These are phyloP conservation scores for Odocoileus virginianus DNA, from an alignment of 2,113 vertebrate species.

Conservation along the genomic window DNA sequence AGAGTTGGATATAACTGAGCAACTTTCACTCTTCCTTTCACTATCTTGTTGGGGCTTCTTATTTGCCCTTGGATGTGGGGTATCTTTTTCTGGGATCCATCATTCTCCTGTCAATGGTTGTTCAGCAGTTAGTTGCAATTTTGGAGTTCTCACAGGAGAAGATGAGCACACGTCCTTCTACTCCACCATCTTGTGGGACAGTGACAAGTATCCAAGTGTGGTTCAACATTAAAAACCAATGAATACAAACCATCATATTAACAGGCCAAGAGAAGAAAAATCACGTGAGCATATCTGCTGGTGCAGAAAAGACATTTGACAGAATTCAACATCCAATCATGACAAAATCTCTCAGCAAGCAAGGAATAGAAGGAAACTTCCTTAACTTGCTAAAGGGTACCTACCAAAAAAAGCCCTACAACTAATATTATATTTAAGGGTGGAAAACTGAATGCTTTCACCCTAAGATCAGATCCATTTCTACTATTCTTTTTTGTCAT, in stretches of 20 bases:
- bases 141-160: neutral
- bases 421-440: neutral
- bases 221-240: neutral
- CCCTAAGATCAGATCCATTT: neutral
- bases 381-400: neutral
- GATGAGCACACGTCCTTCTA: neutral
- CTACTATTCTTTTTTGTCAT: neutral
- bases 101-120: neutral
- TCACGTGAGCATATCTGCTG: neutral
- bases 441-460: neutral
- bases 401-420: neutral
- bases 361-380: neutral
- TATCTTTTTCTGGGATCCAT: neutral
- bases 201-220: neutral
- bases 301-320: neutral
- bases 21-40: neutral
- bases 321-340: neutral
- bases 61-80: neutral
- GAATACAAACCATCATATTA: neutral
- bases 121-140: neutral
- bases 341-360: neutral
- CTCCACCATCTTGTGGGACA: neutral
- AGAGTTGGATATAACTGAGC: neutral
- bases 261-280: neutral
- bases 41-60: neutral